A percentile compares a stretch with the other conserved stretches of the same genome.
phyloP scores from a whole-genome alignment of 2,797 vertebrate genomes.

The Paedocypris micromegethes region DNA sequence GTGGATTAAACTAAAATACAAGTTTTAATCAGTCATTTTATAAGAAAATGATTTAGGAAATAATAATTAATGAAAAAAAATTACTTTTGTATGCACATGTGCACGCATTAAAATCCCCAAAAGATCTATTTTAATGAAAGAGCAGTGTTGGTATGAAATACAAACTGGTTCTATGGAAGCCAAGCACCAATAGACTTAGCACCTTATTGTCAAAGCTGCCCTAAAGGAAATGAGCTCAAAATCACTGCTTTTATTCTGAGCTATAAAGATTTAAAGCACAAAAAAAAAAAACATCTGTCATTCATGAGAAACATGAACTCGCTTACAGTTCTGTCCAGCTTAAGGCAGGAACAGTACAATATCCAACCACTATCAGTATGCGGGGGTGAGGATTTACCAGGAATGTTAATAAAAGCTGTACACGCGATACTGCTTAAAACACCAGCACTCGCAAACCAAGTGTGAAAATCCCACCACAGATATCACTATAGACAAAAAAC shows the following conservation, averaged over 20 bases:
- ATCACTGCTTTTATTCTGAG: not conserved
- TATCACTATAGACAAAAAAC: not conserved
- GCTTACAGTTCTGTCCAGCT: slow-evolving; percentile 11
- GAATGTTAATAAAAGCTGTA: slow-evolving; percentile 36
- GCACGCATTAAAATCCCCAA: slow-evolving; percentile 4
- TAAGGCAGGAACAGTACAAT: slow-evolving; percentile 27
- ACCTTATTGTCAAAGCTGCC: slow-evolving; percentile 46
- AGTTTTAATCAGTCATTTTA: slow-evolving; percentile 17
- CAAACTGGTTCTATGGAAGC: slow-evolving; percentile 47
- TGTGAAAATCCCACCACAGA: not conserved
- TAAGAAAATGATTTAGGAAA: slow-evolving; percentile 27
- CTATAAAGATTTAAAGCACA: slow-evolving; percentile 21
- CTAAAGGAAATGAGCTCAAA: slow-evolving; percentile 39
- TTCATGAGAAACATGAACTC: slow-evolving; percentile 26
- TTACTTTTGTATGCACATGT: not conserved
- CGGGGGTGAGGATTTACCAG: slow-evolving; percentile 36
- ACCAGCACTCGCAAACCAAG: not conserved
- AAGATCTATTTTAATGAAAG: slow-evolving; percentile 19
- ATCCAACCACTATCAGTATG: slow-evolving; percentile 27
- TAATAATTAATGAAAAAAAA: not conserved
- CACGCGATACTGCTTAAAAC: slow-evolving; percentile 18
- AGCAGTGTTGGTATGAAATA: slow-evolving; percentile 45
- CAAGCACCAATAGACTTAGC: slow-evolving; percentile 21
- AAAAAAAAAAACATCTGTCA: slow-evolving; percentile 59
- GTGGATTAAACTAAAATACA: too few species aligned